Evolutionary conservation across 2,888 invertebrate genomes (phyloP), one percentile per base, ranked within the genome.

Genomic region (Macrosoma leucophasiata): DNA sequence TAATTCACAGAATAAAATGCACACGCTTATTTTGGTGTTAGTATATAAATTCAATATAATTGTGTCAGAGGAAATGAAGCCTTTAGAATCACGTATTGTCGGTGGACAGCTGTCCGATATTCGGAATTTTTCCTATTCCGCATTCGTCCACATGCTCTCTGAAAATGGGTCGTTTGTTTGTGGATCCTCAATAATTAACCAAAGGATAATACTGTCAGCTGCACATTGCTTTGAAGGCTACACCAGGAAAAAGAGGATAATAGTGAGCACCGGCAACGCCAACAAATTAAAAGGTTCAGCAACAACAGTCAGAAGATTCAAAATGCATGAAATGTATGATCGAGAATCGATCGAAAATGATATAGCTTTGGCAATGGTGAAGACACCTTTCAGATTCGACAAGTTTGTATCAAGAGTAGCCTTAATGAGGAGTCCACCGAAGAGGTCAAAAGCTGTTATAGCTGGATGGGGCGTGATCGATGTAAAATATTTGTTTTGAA

Each of bases 121-220:
- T 32, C 23, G 41, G 5, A 13, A 51, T 0, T 58, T 42, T 25
- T 48, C 58, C n/a, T 50, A 62, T 39, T 51, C 58, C 0, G 57
- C 46, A 3, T 54, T 46, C 28, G 13, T 59, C 10, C 22, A 22
- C 4, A 29, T 54, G n/a, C 15, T 26, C 1, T 33, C 20, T 14
- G 1, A 9, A 0, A n/a, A 4, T 1, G 27, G 14, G 0, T 10
- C 13, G 3, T 54, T 26, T 19, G 29, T 47, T 11, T 66, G 66
- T 29, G 63, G 63, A 0, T 41, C 55, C 0, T 64, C 66, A 0
- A 52, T 63, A 15, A 4, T 64, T 3, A 63, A 58, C 31, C 59
- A 63, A 34, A 36, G 32, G 3, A 33, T 63, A 6, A 27, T 58
- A 0, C 14, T 66, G 3, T 54, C 64, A 2, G 66, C 64, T 1